Conservation (phyloP, 2,888 invertebrate species). For the Caenorhabditis virilis region DNA sequence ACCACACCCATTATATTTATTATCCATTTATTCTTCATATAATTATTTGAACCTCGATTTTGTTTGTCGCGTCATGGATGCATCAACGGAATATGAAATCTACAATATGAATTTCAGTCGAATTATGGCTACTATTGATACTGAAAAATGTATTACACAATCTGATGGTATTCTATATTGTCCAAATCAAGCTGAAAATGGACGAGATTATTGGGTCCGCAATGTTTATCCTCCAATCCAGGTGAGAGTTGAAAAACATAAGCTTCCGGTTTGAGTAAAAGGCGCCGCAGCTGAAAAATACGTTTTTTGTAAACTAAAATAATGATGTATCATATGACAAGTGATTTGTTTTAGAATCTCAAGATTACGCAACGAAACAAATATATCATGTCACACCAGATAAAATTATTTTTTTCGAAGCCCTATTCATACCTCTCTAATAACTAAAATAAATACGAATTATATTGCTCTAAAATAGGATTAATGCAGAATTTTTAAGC, state of each 20-base stretch:
- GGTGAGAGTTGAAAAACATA: conserved; percentile 42
- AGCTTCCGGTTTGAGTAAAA: no score
- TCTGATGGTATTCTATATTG: conserved; percentile 37
- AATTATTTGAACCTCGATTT: no score
- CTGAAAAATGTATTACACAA: conserved; percentile 18
- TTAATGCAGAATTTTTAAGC: no score
- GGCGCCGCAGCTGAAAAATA: background rate
- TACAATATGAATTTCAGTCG: conserved; percentile 31
- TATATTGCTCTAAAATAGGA: no score
- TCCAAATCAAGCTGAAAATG: conserved; percentile 21
- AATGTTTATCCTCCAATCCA: conserved; percentile 67
- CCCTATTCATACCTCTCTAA: no score
- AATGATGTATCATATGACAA: background rate
- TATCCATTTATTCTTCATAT: no score
- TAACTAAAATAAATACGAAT: no score
- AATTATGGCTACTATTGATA: conserved; percentile 34
- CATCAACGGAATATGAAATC: conserved; percentile 25
- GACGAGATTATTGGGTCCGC: conserved; percentile 47
- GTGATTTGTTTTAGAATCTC: background rate
- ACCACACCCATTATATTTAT: no score
- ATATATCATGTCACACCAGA: no score
- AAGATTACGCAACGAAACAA: no score
- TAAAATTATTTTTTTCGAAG: no score
- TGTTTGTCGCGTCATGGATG: no score
- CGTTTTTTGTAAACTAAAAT: background rate